Conservation (phyloP, 1,140 invertebrate genomes). For the Camponotus floridanus region DNA sequence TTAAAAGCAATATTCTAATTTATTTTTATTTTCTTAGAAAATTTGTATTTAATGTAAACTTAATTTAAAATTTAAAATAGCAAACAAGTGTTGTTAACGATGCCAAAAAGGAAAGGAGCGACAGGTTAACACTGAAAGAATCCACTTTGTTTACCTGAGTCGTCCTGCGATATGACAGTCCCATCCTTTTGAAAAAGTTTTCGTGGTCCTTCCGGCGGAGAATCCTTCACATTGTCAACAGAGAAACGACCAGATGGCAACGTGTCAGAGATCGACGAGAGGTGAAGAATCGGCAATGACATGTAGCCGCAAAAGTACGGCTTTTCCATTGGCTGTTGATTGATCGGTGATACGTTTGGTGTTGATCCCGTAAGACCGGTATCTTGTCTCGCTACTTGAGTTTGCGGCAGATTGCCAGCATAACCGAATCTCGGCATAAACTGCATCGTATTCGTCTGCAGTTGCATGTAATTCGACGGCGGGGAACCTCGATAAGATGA, state of each 20-base stretch:
- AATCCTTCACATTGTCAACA: neutral
- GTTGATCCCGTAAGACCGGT: constrained; percentile 10
- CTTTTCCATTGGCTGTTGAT: constrained; percentile 29
- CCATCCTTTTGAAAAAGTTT: too few species aligned
- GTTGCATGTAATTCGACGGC: constrained; percentile 38
- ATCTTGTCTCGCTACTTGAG: neutral
- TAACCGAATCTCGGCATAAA: neutral
- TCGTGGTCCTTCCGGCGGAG: neutral
- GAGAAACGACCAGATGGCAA: constrained; percentile 3
- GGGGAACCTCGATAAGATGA: neutral
- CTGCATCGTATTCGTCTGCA: constrained; percentile 50
- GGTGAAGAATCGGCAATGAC: constrained; percentile 70
- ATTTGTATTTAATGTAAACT: neutral
- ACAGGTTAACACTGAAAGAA: neutral
- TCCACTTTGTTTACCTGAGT: neutral
- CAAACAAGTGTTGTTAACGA: neutral
- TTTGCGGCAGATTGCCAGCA: neutral
- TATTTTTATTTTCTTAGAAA: neutral
- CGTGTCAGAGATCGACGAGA: constrained; percentile 51
- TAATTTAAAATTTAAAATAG: neutral
- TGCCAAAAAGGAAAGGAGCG: neutral
- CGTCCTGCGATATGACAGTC: neutral
- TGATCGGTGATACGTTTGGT: constrained; percentile 1
- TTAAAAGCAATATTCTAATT: neutral
- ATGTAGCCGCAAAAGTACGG: constrained; percentile 78